A percentile compares a stretch with the other conserved stretches of the same genome.
Evolutionary conservation across 2,113 vertebrate genomes (phyloP).

Genomic region (Clarias macrocephalus): DNA sequence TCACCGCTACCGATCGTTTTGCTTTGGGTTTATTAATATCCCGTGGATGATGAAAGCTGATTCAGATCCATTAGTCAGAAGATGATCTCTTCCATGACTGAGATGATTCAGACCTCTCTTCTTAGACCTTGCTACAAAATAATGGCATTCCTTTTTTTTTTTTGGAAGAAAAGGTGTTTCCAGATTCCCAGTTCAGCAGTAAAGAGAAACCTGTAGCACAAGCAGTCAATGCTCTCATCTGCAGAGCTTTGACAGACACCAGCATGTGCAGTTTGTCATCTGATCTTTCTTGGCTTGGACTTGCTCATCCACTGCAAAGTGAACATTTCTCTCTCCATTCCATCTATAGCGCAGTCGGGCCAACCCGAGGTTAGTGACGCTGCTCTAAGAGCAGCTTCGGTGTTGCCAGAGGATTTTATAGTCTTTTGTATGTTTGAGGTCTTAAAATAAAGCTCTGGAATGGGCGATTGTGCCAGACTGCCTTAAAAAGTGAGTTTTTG

Average conservation of each 20-base stretch:
- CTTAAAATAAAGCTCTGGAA: constrained; percentile 35
- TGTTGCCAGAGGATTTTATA: constrained; percentile 27
- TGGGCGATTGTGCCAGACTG: neutral
- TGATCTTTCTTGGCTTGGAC: constrained; percentile 34
- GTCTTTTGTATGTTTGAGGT: constrained; percentile 26
- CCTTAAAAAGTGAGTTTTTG: neutral
- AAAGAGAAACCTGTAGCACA: neutral
- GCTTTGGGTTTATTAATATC: constrained; percentile 14
- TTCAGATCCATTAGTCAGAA: constrained; percentile 12
- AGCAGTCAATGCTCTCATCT: constrained; percentile 1
- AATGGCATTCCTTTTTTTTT: neutral
- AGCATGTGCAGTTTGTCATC: constrained; percentile 52
- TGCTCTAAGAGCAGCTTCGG: constrained; percentile 67
- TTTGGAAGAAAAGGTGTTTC: neutral
- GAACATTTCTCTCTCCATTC: constrained; percentile 20
- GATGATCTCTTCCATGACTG: neutral
- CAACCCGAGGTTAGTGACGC: constrained; percentile 54
- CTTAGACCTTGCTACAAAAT: neutral
- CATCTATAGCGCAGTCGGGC: constrained; percentile 25
- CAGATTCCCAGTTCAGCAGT: neutral
- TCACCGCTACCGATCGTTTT: neutral
- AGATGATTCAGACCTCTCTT: neutral
- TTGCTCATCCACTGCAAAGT: constrained; percentile 18
- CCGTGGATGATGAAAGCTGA: neutral
- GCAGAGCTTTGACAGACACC: constrained; percentile 48